A percentile compares a stretch with the other conserved stretches of the same genome.
Conservation (phyloP, 2,113 vertebrate species). For the Enhydra lutris region DNA sequence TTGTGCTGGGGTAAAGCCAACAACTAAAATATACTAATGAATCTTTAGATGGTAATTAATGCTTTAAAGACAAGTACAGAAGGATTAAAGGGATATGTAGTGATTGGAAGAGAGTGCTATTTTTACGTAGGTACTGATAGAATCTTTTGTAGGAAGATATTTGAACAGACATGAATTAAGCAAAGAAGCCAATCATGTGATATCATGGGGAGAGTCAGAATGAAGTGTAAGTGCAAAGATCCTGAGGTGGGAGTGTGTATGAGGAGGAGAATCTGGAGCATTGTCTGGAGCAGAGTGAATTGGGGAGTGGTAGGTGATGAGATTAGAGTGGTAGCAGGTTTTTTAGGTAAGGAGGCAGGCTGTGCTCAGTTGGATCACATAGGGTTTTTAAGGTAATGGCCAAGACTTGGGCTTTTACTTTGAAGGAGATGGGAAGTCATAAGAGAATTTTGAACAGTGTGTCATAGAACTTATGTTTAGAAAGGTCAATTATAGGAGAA, state of each 20-base stretch:
- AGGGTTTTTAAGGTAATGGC: neutral
- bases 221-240: neutral
- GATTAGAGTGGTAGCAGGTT: neutral
- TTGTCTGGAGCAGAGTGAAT: neutral
- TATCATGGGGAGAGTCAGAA: neutral
- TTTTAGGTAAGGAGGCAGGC: neutral
- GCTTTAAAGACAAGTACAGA: neutral
- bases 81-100: neutral
- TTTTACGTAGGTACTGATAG: slow-evolving; percentile 4
- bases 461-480: neutral
- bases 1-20: neutral
- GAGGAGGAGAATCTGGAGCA: neutral
- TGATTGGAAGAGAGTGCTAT: neutral
- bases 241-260: neutral
- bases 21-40: slow-evolving; percentile 17
- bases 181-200: neutral
- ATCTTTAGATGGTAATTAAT: neutral
- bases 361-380: neutral
- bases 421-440: neutral
- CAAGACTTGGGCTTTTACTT: neutral
- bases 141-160: neutral
- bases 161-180: slow-evolving; percentile 25
- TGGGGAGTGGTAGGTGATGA: neutral
- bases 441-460: neutral
- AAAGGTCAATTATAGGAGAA: neutral